These are phyloP conservation scores for Dendrolimus punctatus DNA, from an alignment of 1,140 invertebrate species.

Conservation along the genomic window DNA sequence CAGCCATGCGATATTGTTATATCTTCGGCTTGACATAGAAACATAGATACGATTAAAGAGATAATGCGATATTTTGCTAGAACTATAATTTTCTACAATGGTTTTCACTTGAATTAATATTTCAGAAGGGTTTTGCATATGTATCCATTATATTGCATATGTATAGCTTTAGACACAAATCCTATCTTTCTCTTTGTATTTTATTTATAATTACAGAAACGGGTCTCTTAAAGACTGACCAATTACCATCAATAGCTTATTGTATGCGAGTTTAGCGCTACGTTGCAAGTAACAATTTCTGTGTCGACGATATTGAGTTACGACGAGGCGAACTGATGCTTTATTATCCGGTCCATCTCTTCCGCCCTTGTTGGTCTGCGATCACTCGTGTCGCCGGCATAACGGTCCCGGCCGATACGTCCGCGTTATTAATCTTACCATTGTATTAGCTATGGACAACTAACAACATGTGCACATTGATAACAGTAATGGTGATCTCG, in stretches of 20 bases:
- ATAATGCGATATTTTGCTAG: no score
- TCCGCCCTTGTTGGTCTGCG: conserved; percentile 58
- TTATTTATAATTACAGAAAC: conserved; percentile 34
- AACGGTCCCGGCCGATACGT: conserved; percentile 49
- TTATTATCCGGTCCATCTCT: conserved; percentile 65
- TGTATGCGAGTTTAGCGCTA: conserved; percentile 33
- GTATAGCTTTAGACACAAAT: no score
- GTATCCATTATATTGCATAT: no score
- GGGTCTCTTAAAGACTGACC: conserved; percentile 35
- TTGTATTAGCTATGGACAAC: conserved; percentile 54
- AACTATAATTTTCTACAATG: no score
- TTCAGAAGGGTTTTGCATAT: no score
- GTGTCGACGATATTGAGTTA: conserved; percentile 57
- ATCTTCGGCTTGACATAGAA: no score
- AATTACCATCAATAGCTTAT: conserved; percentile 45
- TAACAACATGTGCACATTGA: conserved; percentile 55
- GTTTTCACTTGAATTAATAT: no score
- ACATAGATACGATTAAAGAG: no score
- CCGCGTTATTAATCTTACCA: conserved; percentile 65
- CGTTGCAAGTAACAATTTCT: conserved; percentile 52
- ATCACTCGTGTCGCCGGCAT: conserved; percentile 51
- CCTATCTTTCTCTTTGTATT: no score
- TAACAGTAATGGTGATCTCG: conserved; percentile 56
- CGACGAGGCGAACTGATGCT: conserved; percentile 47
- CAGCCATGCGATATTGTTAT: no score